Conservation (phyloP, 2,888 invertebrate genomes). For the Lasius fuliginosus region DNA sequence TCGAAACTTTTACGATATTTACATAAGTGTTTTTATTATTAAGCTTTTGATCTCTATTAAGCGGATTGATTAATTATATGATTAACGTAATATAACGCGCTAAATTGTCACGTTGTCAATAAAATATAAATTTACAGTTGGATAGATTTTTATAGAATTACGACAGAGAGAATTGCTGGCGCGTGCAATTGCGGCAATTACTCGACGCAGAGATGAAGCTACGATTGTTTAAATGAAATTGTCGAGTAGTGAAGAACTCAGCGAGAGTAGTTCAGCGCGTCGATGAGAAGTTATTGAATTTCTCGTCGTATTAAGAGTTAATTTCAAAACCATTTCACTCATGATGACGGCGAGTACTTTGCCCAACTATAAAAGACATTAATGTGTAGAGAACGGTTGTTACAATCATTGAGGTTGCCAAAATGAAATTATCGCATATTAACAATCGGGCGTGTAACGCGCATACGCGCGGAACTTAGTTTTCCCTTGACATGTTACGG, state of each 20-base stretch:
- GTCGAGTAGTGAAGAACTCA: slow-evolving; percentile 47
- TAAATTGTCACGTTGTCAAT: not conserved
- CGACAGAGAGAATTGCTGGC: slow-evolving; percentile 12
- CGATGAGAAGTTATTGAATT: slow-evolving; percentile 52
- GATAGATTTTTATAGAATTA: slow-evolving; percentile 20
- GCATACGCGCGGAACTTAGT: slow-evolving; percentile 39
- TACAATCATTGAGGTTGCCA: slow-evolving; percentile 47
- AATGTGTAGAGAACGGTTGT: slow-evolving; percentile 36
- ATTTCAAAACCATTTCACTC: slow-evolving; percentile 41
- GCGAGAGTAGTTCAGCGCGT: slow-evolving; percentile 28
- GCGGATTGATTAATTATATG: not conserved
- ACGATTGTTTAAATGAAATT: slow-evolving; percentile 55
- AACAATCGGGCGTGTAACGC: slow-evolving; percentile 32
- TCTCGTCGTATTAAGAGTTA: slow-evolving; percentile 40
- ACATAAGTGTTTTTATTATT: not conserved
- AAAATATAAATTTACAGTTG: slow-evolving; percentile 11
- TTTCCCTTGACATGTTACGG: slow-evolving; percentile 50
- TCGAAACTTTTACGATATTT: not conserved
- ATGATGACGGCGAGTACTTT: slow-evolving; percentile 21
- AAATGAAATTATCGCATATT: slow-evolving; percentile 45
- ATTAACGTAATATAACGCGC: not conserved
- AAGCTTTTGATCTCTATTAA: not conserved
- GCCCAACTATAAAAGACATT: slow-evolving; percentile 42
- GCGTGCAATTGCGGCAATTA: slow-evolving; percentile 20
- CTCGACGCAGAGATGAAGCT: slow-evolving; percentile 25